Conservation (phyloP, 1,140 invertebrate species). For the Megathymus violae region DNA sequence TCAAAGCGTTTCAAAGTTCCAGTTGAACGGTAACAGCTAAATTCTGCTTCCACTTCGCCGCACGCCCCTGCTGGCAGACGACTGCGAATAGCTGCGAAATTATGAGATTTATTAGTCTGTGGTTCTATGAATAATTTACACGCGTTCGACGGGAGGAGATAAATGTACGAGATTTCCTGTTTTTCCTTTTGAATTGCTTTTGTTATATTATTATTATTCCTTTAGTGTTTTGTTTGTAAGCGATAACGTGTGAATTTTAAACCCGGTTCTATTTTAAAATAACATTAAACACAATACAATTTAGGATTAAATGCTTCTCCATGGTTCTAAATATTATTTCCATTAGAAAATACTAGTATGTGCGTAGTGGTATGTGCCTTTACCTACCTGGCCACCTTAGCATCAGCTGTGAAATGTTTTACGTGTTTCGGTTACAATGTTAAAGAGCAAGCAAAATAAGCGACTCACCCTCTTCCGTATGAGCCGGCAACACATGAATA, state of each 20-base stretch:
- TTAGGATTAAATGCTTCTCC: neutral
- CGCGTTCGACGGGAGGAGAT: conserved; percentile 32
- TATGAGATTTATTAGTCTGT: conserved; percentile 33
- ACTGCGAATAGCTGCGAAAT: conserved; percentile 6
- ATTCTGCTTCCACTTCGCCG: conserved; percentile 4
- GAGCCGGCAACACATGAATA: too few relatives aligned
- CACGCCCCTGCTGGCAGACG: too few relatives aligned
- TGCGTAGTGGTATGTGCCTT: too few relatives aligned
- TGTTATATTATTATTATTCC: conserved; percentile 3
- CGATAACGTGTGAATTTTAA: neutral
- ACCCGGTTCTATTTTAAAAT: neutral
- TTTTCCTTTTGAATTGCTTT: conserved; percentile 19
- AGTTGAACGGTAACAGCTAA: conserved; percentile 8
- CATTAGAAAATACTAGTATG: too few relatives aligned
- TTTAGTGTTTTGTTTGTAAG: neutral
- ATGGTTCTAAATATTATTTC: too few relatives aligned
- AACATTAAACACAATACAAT: neutral
- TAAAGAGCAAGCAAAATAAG: too few relatives aligned
- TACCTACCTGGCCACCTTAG: too few relatives aligned
- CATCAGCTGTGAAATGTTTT: too few relatives aligned
- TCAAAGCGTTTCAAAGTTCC: conserved; percentile 11
- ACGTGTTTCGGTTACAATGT: too few relatives aligned
- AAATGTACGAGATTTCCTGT: conserved; percentile 5
- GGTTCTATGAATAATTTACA: conserved; percentile 31
- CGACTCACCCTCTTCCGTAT: too few relatives aligned